Evolutionary conservation across 2,797 vertebrate species (phyloP), one percentile per base, ranked within the genome.

Genomic region (Buphagus erythrorhynchus): DNA sequence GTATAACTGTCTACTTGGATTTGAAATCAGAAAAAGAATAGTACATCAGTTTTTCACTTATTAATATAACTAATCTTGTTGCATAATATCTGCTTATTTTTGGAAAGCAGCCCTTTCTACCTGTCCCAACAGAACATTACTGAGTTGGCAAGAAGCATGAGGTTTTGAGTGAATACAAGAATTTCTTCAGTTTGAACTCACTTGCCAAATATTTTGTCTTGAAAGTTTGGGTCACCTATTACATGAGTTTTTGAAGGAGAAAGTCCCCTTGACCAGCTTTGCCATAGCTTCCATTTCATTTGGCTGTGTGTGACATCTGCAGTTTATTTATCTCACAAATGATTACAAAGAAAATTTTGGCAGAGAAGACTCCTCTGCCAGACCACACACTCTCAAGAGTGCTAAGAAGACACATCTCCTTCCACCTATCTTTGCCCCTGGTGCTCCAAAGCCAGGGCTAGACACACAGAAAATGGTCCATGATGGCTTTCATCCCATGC

Each of bases 41-140:
- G 91, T 49, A 84, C 46, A 87, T 90, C 79, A 0, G 2, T 49
- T 84, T 86, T 89, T 78, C 42, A 75, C 62, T 88, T 94, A 96
- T 84, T 96, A 93, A 80, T 36, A 31, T 59, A 90, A 93, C 82
- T 90, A 93, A 96, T 76, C 85, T 86, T 78, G 79, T 91, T 96
- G 85, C 59, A 74, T 88, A 94, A 90, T 75, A 86, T 17, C 79
- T 81, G 38, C 31, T 76, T 91, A 73, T 86, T 88, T 89, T 86
- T 93, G 73, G 95, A 94, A 94, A 90, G 58, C 45, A 73, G 79
- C 16, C 35, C 33, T 87, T 81, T 76, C 66, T 90, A 95, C 82
- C 89, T 95, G 85, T 73, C 79, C 88, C 69, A 95, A 57, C 62
- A 90, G 85, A 28, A 84, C 24, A 69, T 69, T 75, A 93, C 29